Evolutionary conservation across 1,140 invertebrate genomes (phyloP), one percentile per base, ranked within the genome.

Genomic region (Araneus ventricosus): DNA sequence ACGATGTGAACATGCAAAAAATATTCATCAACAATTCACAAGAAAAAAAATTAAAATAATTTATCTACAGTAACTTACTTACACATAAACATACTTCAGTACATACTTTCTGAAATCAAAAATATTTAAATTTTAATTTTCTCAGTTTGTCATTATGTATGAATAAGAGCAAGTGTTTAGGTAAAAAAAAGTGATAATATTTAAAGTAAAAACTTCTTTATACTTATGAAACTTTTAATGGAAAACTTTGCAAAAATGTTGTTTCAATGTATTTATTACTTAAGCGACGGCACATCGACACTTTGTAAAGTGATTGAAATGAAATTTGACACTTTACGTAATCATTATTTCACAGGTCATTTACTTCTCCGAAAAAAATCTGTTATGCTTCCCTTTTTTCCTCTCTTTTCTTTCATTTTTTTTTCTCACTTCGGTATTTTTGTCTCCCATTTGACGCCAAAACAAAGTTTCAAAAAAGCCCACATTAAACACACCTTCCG

Each of bases 401-500:
- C 10, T 52, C 17, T 52, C 10, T 52, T 14, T 52, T 45, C 17
- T 52, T 52, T 4, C 10, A 2, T 7, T 30, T 67, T 30, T 75
- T 75, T 30, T 75, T 20, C 20, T 75, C 70, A 75, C 70, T 75
- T 75, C 22, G 17, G 5, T 34, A 27, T 59, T 59, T 86, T 59
- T 59, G 27, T 59, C 61, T 20, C 30, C 27, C 17, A 61, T 59
- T 57, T 17, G 24, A 27, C 34, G 59, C n/a, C 59, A 52, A 90
- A 79, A 34, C 27, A 57, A 80, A n/a, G 52, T 80, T 75, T 39
- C 70, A 10, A 37, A n/a, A n/a, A n/a, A 88, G 61, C 57, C 34
- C 5, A 88, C 57, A 88, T 88, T 67, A 88, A 90, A 90, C 70
- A 90, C 67, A 90, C 88, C 88, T 90, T 90, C 70, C 34, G 88